Conservation (phyloP, 2,113 vertebrate species). For the Cichladusa arquata region DNA sequence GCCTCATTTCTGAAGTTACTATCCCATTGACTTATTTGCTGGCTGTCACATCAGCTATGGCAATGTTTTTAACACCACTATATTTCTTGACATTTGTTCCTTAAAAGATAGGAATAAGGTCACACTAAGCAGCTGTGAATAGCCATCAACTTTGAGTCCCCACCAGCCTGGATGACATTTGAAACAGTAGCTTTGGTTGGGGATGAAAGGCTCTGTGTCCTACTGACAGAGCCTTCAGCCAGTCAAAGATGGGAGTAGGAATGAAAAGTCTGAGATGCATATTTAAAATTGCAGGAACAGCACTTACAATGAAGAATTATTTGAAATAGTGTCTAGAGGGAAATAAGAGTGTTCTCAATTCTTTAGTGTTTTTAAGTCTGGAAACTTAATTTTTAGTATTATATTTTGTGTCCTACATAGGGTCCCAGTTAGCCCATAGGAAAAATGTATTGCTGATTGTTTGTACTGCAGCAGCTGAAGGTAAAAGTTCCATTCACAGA, state of each 20-base stretch:
- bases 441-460: not conserved
- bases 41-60: not conserved
- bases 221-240: not conserved
- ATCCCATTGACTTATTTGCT: not conserved
- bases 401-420: not conserved
- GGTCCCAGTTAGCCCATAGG: not conserved
- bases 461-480: not conserved
- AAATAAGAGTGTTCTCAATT: not conserved
- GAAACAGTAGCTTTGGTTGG: not conserved
- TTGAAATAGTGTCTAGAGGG: not conserved
- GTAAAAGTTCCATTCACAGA: not conserved
- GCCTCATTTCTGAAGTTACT: not conserved
- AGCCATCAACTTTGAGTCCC: not conserved
- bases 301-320: not conserved
- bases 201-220: not conserved
- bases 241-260: not conserved
- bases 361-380: not conserved
- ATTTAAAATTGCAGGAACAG: not conserved
- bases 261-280: not conserved
- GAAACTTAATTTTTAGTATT: not conserved
- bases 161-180: not conserved
- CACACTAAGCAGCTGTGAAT: not conserved
- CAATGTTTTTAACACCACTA: not conserved
- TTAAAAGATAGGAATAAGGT: constrained; percentile 16
- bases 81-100: not conserved